Conservation (phyloP, 2,797 vertebrate species). For the Pogoniulus pusillus region DNA sequence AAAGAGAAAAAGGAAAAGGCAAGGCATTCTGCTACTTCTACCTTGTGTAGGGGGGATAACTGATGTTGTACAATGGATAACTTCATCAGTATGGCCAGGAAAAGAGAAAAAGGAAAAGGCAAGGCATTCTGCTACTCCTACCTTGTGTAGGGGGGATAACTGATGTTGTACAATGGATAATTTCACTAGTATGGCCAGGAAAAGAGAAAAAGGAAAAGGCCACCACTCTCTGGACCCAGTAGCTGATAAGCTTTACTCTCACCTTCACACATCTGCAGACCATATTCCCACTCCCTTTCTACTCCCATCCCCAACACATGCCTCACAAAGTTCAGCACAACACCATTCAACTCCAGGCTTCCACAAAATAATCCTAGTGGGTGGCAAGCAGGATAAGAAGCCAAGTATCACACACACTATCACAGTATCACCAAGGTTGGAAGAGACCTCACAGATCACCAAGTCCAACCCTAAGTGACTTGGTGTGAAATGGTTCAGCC, state of each 20-base stretch:
- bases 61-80: neutral
- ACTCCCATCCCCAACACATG: neutral
- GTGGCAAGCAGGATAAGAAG: neutral
- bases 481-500: no score
- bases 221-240: slow-evolving; percentile 27
- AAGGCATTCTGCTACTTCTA: no score
- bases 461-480: no score
- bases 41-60: neutral
- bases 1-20: no score
- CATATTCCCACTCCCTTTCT: slow-evolving; percentile 32
- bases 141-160: neutral
- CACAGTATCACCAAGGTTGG: no score
- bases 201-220: slow-evolving; percentile 16
- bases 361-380: neutral
- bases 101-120: no score
- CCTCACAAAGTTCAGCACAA: neutral
- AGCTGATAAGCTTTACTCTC: slow-evolving; percentile 62
- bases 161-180: neutral
- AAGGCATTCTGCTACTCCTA: neutral
- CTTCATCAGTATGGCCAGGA: neutral
- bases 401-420: no score
- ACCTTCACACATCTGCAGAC: slow-evolving; percentile 60
- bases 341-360: neutral
- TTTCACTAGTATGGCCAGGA: neutral
- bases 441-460: no score